A percentile compares a stretch with the other conserved stretches of the same genome.
Evolutionary conservation across 2,888 invertebrate genomes (phyloP).

Genomic region (Rambutsinella grinnellia): DNA sequence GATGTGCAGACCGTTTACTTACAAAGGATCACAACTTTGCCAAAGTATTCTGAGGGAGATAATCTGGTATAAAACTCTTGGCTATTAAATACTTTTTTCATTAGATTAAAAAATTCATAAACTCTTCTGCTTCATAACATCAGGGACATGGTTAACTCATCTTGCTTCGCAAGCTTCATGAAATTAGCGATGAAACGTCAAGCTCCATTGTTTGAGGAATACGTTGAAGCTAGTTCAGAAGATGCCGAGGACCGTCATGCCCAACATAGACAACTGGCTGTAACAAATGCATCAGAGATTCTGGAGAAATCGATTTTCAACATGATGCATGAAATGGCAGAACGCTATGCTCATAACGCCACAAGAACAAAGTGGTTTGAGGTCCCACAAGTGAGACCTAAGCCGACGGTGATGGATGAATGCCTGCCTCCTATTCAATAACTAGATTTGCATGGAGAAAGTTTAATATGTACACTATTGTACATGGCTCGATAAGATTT

Average conservation of each 20-base stretch:
- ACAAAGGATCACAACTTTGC: constrained; percentile 40
- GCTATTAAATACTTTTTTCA: too few relatives aligned
- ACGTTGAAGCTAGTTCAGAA: constrained; percentile 2
- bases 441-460: too few relatives aligned
- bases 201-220: constrained; percentile 51
- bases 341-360: constrained; percentile 35
- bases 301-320: constrained; percentile 56
- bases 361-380: constrained; percentile 41
- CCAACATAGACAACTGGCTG: not conserved
- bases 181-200: constrained; percentile 39
- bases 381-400: constrained; percentile 36
- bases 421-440: too few relatives aligned
- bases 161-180: constrained; percentile 28
- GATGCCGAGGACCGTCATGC: not conserved
- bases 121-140: not conserved
- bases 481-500: too few relatives aligned
- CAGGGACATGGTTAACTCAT: constrained; percentile 52
- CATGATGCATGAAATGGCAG: constrained; percentile 59
- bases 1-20: constrained; percentile 17
- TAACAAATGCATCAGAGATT: constrained; percentile 40
- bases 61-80: constrained; percentile 59
- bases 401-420: constrained; percentile 40
- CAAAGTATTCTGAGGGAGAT: constrained; percentile 48
- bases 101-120: not conserved
- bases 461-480: too few relatives aligned